Percentiles rank a stretch among this genome's conserved stretches.
Evolutionary conservation across 2,113 vertebrate genomes (phyloP).

Genomic region (Nothobranchius furzeri): DNA sequence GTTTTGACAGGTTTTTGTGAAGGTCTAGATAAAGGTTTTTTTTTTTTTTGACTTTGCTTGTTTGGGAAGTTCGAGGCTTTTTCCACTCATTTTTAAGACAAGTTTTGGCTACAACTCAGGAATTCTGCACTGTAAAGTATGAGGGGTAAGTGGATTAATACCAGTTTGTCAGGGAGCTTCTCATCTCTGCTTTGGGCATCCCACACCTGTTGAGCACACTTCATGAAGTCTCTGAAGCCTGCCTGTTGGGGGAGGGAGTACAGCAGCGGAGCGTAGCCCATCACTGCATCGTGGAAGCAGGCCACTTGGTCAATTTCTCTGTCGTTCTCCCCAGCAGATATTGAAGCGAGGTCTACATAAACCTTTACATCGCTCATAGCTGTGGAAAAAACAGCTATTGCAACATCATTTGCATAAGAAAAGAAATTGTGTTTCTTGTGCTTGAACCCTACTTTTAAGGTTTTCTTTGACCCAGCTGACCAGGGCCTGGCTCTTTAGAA

Average conservation of each 20-base stretch:
- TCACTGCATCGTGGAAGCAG: constrained; percentile 76
- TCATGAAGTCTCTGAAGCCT: constrained; percentile 66
- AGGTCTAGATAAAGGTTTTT: too few species aligned
- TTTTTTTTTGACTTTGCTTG: too few species aligned
- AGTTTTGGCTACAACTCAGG: too few species aligned
- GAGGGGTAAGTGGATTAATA: neutral
- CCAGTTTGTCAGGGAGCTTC: constrained; percentile 75
- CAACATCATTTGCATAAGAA: neutral
- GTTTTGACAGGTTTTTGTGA: too few species aligned
- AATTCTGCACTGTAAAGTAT: neutral
- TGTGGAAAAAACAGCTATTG: constrained; percentile 13
- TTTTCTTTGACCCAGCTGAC: constrained; percentile 70
- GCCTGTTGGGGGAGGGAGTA: constrained; percentile 54
- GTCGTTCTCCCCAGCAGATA: constrained; percentile 82
- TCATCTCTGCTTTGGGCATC: constrained; percentile 66
- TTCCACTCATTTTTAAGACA: too few species aligned
- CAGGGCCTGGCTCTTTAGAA: constrained; percentile 61
- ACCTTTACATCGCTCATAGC: constrained; percentile 77
- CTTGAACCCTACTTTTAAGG: constrained; percentile 56
- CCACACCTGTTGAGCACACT: constrained; percentile 67
- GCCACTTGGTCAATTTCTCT: constrained; percentile 76
- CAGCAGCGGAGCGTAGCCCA: constrained; percentile 75
- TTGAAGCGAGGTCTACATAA: constrained; percentile 78
- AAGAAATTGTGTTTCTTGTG: neutral
- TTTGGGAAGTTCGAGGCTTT: too few species aligned